Evolutionary conservation across 2,888 invertebrate species (phyloP), one percentile per base, ranked within the genome.

Genomic region (Caenorhabditis sp.): DNA sequence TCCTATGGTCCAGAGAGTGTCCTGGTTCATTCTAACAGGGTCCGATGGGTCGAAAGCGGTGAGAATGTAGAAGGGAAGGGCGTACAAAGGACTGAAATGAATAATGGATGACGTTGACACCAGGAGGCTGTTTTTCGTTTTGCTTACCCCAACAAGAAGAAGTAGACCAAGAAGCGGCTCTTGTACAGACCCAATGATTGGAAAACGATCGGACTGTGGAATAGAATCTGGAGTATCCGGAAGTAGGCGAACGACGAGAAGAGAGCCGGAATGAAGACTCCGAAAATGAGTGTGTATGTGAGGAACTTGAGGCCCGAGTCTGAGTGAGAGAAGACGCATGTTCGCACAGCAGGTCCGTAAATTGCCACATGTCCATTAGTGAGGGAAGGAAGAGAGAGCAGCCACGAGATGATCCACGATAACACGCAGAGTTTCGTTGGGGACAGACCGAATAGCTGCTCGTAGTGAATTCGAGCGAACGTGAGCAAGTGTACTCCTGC

Each of bases 401-500:
- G 83, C 56, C 88, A 84, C 8, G 88, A 90, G 40, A 91, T 89
- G 22, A 90, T 81, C 91, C 91, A 91, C 6, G 89, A 85, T 20
- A 92, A 85, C 20, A 79, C 78, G 74, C 91, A 91, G 24, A 91
- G 77, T 69, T 87, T 83, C 2, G 82, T 82, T 0, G 91, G 91
- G 8, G 85, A 84, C 4, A 92, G 82, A 18, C 91, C 91, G 82
- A 91, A 91, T 20, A 91, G 83, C 78, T 91, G 91, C 20, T 92
- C 91, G 84, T 91, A 91, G 83, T 91, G 91, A 60, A 91, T 91
- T 8, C 91, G 87, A 6, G 91, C 91, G 71, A 92, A 91, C 5
- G 91, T 92, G 15, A 91, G 82, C 55, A 91, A 80, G 64, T 91
- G 91, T 2, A 92, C 91, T 26, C 91, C 91, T n/a, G 91, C 91